phyloP scores from a whole-genome alignment of 2,888 invertebrate species.

The Selenia dentaria region DNA sequence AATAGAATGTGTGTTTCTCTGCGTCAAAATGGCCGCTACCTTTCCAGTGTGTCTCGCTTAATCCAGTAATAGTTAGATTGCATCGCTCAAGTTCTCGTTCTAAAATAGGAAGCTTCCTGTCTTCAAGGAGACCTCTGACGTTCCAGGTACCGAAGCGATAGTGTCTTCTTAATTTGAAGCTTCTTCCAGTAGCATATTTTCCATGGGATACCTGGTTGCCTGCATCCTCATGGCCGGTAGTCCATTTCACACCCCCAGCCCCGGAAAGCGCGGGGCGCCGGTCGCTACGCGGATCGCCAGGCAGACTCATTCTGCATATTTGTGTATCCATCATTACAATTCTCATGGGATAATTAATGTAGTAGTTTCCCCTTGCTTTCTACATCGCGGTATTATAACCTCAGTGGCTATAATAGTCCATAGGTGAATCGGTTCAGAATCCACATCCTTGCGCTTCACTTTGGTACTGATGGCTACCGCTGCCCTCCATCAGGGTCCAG shows the following conservation, averaged over 20 bases:
- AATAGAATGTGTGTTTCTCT: conserved; percentile 21
- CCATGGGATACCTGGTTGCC: conserved; percentile 11
- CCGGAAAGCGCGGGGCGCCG: conserved; percentile 7
- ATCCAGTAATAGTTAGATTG: neutral
- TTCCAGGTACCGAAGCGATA: conserved; percentile 2
- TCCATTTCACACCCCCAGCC: conserved; percentile 14
- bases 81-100: conserved; percentile 1
- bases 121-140: neutral
- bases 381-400: too few relatives aligned
- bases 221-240: conserved; percentile 18
- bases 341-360: conserved; percentile 5
- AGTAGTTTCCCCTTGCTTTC: conserved; percentile 22
- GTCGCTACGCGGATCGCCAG: conserved; percentile 4
- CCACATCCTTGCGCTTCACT: too few relatives aligned
- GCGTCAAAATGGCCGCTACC: conserved; percentile 13
- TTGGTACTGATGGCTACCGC: too few relatives aligned
- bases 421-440: too few relatives aligned
- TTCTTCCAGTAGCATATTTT: conserved; percentile 4
- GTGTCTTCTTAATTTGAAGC: neutral
- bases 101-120: neutral
- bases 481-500: too few relatives aligned
- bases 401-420: too few relatives aligned
- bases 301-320: neutral
- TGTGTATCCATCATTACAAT: neutral
- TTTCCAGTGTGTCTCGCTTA: conserved; percentile 27